phyloP scores from a whole-genome alignment of 2,113 vertebrate species.

The Perca fluviatilis region DNA sequence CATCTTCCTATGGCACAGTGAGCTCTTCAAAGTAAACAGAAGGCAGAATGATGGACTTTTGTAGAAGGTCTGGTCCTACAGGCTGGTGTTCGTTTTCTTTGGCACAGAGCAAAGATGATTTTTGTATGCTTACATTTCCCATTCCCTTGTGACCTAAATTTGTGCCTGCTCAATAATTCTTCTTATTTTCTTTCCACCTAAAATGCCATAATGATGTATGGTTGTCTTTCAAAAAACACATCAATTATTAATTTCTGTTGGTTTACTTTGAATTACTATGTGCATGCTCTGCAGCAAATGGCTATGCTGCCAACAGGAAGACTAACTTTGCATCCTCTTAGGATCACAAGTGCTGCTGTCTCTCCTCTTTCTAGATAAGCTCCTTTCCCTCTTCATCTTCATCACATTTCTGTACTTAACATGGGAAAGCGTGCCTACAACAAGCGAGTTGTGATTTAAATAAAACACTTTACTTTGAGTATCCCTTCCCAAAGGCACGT shows the following conservation, averaged over 20 bases:
- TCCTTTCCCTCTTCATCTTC: constrained; percentile 33
- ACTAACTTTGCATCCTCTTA: constrained; percentile 17
- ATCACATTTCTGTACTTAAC: constrained; percentile 9
- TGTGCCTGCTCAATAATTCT: constrained; percentile 56
- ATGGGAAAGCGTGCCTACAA: constrained; percentile 9
- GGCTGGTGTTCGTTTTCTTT: constrained; percentile 39
- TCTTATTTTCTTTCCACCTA: constrained; percentile 54
- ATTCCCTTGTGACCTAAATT: constrained; percentile 43
- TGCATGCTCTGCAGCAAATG: constrained; percentile 39
- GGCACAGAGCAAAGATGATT: constrained; percentile 21
- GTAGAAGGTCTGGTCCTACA: constrained; percentile 19
- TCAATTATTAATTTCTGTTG: constrained; percentile 71
- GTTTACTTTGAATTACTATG: constrained; percentile 68
- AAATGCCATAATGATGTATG: constrained; percentile 71
- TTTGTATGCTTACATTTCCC: constrained; percentile 1
- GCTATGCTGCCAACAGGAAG: constrained; percentile 21
- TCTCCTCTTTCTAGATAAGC: constrained; percentile 33
- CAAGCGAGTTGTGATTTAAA: not conserved
- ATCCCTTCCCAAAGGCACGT: not conserved
- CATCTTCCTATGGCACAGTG: constrained; percentile 21
- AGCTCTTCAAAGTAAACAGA: constrained; percentile 52
- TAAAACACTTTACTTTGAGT: not conserved
- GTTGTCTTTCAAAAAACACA: constrained; percentile 63
- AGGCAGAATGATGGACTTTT: constrained; percentile 43
- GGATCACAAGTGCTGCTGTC: constrained; percentile 6